Base-by-base conservation (phyloP, 2,113 vertebrate genomes). In the Misgurnus mizolepis region DNA sequence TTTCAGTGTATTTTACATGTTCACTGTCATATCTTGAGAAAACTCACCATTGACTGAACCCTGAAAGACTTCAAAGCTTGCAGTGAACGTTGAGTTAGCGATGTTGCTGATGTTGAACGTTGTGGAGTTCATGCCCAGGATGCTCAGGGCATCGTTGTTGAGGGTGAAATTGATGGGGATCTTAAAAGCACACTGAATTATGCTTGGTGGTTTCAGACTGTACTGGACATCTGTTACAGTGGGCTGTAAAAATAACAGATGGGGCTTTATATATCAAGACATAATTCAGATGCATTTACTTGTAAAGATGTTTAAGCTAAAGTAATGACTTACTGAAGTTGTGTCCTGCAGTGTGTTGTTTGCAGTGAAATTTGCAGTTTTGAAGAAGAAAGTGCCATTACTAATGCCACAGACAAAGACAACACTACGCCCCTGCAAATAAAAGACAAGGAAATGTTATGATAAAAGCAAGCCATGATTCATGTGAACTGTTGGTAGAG, bases 1-100 rank as follows among this genome's bases (percentile, higher is more conserved):
- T 2, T 17, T 18, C 2, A 58, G 6, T 18, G 4, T 58, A 15
- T 58, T 34, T 1, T 34, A 3, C 27, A 34, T 53, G 15, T 12
- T 53, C 15, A 14, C 17, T 8, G n/a, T 53, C 7, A 58, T 7
- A 18, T 12, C 7, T 6, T 58, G 6, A 58, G 18, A 18, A 47
- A 47, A 18, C n/a, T 7, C 2, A 58, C 55, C 55, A 18, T n/a
- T 58, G 17, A 1, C 7, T 18, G 17, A 18, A 58, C 55, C 55
- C 0, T 58, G n/a, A 58, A 8, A 58, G 55, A 58, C n/a, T 5
- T 58, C 55, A n/a, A 18, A 3, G 55, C 7, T 18, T 58, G 2
- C n/a, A 3, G 1, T 7, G 6, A 5, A 3, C 0, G 0, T 17
- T 56, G 6, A 0, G 0, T 18, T 56, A n/a, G 55, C 55, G 12